Conservation (phyloP, 2,797 vertebrate species). For the Ibycter americanus region DNA sequence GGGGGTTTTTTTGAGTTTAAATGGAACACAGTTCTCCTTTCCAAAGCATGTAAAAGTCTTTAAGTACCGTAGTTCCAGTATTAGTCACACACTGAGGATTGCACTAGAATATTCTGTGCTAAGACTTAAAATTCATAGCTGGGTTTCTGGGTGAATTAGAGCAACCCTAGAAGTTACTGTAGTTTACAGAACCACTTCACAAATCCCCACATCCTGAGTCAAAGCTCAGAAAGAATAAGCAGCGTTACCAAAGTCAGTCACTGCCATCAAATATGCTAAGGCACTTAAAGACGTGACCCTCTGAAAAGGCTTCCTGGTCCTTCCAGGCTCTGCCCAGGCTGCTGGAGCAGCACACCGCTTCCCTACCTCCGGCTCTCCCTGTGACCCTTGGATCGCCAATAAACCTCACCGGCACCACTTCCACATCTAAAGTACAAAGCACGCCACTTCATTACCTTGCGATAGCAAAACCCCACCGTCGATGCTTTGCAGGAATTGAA, state of each 20-base stretch:
- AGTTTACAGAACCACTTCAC: not conserved
- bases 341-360: accelerated
- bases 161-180: not conserved
- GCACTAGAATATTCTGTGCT: not conserved
- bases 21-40: not conserved
- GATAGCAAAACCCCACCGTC: not conserved
- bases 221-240: not conserved
- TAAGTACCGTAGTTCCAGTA: not conserved
- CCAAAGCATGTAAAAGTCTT: not conserved
- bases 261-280: accelerated
- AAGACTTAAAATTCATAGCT: not conserved
- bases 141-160: not conserved
- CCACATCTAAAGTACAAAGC: not conserved
- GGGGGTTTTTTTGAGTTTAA: not conserved
- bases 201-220: not conserved
- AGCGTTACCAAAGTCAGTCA: not conserved
- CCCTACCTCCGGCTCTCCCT: accelerated
- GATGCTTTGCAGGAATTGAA: not conserved
- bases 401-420: not conserved
- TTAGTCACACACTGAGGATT: not conserved
- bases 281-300: not conserved
- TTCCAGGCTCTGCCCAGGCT: accelerated
- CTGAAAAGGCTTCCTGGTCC: accelerated
- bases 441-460: not conserved
- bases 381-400: not conserved